phyloP scores from a whole-genome alignment of 2,888 invertebrate genomes.

The Myathropa florea region DNA sequence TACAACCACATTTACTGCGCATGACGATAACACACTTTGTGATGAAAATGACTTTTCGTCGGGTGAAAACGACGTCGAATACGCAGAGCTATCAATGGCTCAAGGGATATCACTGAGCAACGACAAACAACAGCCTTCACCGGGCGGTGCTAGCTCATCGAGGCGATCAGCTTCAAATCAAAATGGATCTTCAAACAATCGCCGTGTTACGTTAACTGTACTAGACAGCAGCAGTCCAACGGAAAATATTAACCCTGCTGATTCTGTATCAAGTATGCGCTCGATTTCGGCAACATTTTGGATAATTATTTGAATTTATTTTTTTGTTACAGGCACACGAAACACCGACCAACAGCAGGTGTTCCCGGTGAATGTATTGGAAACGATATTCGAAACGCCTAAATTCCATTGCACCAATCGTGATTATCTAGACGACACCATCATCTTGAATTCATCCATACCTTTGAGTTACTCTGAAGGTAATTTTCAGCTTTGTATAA shows the following conservation, averaged over 20 bases:
- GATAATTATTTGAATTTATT: neutral
- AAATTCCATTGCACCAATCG: slow-evolving; percentile 61
- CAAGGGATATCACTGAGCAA: slow-evolving; percentile 77
- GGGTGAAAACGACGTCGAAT: slow-evolving; percentile 88
- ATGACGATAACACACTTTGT: slow-evolving; percentile 38
- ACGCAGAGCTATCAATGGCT: slow-evolving; percentile 83
- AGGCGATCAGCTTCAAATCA: neutral
- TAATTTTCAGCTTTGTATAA: slow-evolving; percentile 17
- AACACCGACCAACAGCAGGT: slow-evolving; percentile 61
- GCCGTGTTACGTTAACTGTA: slow-evolving; percentile 31
- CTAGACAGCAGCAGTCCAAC: slow-evolving; percentile 56
- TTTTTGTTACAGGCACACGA: slow-evolving; percentile 3
- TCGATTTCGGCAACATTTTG: neutral
- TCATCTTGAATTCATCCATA: slow-evolving; percentile 59
- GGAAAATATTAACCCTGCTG: slow-evolving; percentile 36
- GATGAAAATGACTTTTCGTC: slow-evolving; percentile 91
- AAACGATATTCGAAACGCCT: slow-evolving; percentile 72
- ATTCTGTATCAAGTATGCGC: slow-evolving; percentile 24
- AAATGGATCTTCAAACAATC: slow-evolving; percentile 23
- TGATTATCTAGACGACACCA: slow-evolving; percentile 55
- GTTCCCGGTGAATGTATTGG: slow-evolving; percentile 71
- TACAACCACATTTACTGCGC: slow-evolving; percentile 34
- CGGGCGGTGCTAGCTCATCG: slow-evolving; percentile 40
- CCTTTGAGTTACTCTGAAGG: slow-evolving; percentile 68
- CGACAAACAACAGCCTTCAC: slow-evolving; percentile 29